Conservation (phyloP, 2,888 invertebrate species). For the Caenorhabditis panamensis region DNA sequence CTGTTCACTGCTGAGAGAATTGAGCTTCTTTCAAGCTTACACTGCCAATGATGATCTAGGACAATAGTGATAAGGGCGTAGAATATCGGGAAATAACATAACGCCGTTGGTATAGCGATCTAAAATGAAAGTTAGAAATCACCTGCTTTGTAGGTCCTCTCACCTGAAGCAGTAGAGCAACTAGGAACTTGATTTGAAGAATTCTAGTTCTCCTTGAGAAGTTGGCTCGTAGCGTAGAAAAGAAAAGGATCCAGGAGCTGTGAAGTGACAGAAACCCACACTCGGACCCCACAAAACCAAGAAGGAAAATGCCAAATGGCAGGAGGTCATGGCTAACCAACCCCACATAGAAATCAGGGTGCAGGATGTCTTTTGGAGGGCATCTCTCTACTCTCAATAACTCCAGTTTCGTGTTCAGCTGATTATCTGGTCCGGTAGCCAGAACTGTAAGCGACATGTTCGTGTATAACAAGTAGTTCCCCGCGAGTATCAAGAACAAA, state of each 20-base stretch:
- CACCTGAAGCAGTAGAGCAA: conserved; percentile 17
- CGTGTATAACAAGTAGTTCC: conserved; percentile 33
- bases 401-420: conserved; percentile 20
- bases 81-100: conserved; percentile 27
- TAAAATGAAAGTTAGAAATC: background rate
- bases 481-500: background rate
- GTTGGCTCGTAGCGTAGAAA: conserved; percentile 24
- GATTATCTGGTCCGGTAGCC: conserved; percentile 3
- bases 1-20: no score
- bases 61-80: conserved; percentile 2
- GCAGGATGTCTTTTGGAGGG: conserved; percentile 38
- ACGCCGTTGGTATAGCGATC: conserved; percentile 34
- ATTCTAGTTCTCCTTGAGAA: conserved; percentile 25
- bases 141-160: background rate
- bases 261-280: conserved; percentile 23
- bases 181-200: conserved; percentile 30
- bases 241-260: conserved; percentile 27
- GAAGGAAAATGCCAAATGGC: conserved; percentile 11
- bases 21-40: no score
- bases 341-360: conserved; percentile 4
- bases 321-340: conserved; percentile 4
- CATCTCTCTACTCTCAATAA: conserved; percentile 21
- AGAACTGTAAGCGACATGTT: conserved; percentile 24
- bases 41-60: conserved; percentile 36
- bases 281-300: conserved; percentile 18